phyloP scores from a whole-genome alignment of 2,797 vertebrate genomes.

The Lagodon rhomboides region DNA sequence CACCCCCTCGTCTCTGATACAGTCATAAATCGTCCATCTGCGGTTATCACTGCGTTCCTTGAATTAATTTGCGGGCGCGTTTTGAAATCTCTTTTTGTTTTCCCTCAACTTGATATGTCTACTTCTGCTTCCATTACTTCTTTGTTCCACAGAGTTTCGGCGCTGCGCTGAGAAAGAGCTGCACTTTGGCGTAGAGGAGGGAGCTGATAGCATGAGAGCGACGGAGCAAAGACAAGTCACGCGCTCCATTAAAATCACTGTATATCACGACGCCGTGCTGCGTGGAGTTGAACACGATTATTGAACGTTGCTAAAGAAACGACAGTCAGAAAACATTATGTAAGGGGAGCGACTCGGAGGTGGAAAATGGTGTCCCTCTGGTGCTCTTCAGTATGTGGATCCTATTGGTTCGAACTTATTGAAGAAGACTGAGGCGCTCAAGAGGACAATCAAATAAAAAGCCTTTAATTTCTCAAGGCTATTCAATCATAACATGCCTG shows the following conservation, averaged over 20 bases:
- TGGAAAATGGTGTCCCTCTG: too few relatives aligned
- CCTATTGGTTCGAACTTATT: too few relatives aligned
- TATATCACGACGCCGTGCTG: neutral
- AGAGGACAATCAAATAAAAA: too few relatives aligned
- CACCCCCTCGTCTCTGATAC: neutral
- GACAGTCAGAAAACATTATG: neutral
- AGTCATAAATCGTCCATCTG: slow-evolving; percentile 25
- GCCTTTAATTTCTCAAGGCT: too few relatives aligned
- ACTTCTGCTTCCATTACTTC: slow-evolving; percentile 10
- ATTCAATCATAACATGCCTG: too few relatives aligned
- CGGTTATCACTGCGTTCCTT: slow-evolving; percentile 16
- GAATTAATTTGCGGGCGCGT: slow-evolving; percentile 31
- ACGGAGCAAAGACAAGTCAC: neutral
- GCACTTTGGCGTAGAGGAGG: neutral
- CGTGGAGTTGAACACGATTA: neutral
- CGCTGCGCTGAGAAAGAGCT: neutral
- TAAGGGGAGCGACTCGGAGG: too few relatives aligned
- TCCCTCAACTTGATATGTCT: slow-evolving; percentile 6
- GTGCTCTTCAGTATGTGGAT: too few relatives aligned
- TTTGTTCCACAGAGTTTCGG: slow-evolving; percentile 13
- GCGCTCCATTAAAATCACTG: neutral
- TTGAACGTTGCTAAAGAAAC: neutral
- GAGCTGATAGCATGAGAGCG: neutral
- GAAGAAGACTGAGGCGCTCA: too few relatives aligned
- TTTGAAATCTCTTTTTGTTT: slow-evolving; percentile 39